phyloP scores from a whole-genome alignment of 2,888 invertebrate species.

The Seira musarum region DNA sequence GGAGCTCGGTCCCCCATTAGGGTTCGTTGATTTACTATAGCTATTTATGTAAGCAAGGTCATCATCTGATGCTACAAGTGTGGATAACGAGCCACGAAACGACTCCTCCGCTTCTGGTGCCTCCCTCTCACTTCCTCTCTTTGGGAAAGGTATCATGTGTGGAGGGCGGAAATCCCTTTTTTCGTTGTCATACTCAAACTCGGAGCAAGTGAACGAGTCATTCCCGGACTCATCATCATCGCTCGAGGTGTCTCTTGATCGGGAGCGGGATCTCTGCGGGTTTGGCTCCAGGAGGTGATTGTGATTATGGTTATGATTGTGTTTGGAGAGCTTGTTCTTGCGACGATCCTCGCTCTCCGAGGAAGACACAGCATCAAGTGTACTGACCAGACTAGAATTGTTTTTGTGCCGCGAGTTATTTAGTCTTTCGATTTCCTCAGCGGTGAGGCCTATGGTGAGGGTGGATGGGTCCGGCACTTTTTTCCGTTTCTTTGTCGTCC shows the following conservation, averaged over 20 bases:
- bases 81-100: conserved; percentile 93
- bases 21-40: conserved; percentile 71
- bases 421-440: conserved; percentile 93
- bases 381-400: conserved; percentile 91
- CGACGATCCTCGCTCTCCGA: conserved; percentile 73
- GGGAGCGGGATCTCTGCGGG: conserved; percentile 40
- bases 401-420: conserved; percentile 83
- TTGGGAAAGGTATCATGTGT: conserved; percentile 77
- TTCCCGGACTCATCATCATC: conserved; percentile 87
- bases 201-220: conserved; percentile 98
- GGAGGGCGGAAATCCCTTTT: conserved; percentile 73
- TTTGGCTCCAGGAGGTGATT: conserved; percentile 71
- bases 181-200: conserved; percentile 94
- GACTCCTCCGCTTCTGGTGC: conserved; percentile 81
- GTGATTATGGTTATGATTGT: too few relatives aligned
- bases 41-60: conserved; percentile 76
- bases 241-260: conserved; percentile 68
- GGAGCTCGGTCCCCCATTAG: conserved; percentile 82
- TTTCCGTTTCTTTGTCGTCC: conserved; percentile 71
- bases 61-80: conserved; percentile 94
- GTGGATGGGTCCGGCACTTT: conserved; percentile 76
- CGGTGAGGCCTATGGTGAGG: conserved; percentile 85
- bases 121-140: conserved; percentile 72
- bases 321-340: conserved; percentile 72
- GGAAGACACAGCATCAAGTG: conserved; percentile 94